Conservation (phyloP, 1,140 invertebrate species). For the Drosophila truncata region DNA sequence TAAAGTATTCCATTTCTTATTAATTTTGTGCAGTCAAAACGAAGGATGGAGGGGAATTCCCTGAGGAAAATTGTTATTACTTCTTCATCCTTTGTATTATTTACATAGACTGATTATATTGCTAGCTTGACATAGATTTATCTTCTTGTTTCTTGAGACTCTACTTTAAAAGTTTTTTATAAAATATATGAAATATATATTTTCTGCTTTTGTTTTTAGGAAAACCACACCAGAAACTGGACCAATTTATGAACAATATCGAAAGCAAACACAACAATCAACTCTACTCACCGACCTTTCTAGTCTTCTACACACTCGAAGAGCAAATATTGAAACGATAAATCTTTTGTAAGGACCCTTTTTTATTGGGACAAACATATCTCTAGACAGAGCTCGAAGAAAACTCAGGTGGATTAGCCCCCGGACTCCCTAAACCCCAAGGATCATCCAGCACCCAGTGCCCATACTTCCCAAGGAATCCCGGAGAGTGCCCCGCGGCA, state of each 20-base stretch:
- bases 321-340: constrained; percentile 19
- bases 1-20: constrained; percentile 28
- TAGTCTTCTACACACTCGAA: constrained; percentile 48
- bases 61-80: constrained; percentile 4
- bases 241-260: constrained; percentile 65
- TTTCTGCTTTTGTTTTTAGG: neutral
- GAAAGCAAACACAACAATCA: constrained; percentile 54
- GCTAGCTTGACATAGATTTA: constrained; percentile 5
- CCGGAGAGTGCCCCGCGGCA: constrained; percentile 20
- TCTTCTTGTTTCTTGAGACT: neutral
- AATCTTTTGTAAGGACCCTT: constrained; percentile 39
- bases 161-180: neutral
- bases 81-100: constrained; percentile 2
- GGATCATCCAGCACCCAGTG: neutral
- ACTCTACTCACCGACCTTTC: constrained; percentile 61
- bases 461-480: constrained; percentile 5
- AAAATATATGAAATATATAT: neutral
- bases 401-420: constrained; percentile 1
- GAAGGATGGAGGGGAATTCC: neutral
- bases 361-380: constrained; percentile 52
- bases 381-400: constrained; percentile 3
- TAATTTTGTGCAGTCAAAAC: constrained; percentile 30
- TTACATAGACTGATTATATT: neutral
- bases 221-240: constrained; percentile 54
- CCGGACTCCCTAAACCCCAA: constrained; percentile 5